Base-by-base conservation (phyloP, 2,888 invertebrate species). In the Tenthredo livida region DNA sequence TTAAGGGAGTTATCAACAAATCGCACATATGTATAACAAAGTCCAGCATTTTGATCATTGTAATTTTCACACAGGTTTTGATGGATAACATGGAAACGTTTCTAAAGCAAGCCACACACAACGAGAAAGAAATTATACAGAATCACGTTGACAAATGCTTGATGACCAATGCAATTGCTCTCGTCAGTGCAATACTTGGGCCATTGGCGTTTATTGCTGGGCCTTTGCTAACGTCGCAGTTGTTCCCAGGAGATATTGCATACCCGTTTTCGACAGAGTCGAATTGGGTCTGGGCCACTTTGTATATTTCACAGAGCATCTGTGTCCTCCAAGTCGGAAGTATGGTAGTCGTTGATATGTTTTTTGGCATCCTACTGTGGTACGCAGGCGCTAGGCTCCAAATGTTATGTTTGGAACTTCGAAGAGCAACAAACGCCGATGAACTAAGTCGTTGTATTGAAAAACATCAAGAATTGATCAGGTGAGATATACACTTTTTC, bases 251-350 rank as follows among this genome's bases (percentile, higher is more conserved):
- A n/a, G 47, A 72, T 2, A 78, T 78, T 1, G 54, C 50, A 15
- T 87, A 86, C 72, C 87, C 89, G 6, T 90, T 90, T 85, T 4
- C 87, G 10, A 85, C 86, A 12, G 78, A 88, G 0, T 65, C 85
- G 25, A 78, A 78, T 83, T 87, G 87, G 15, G 37, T 86, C 0
- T 78, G 43, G 25, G 86, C 84, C 43, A 25, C 88, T 0, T 85
- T 88, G n/a, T 90, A 89, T 75, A 1, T 88, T 1, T 89, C 90
- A 85, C 90, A 90, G 84, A 87, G 88, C 9, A 37, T 89, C 0
- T 86, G 75, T 12, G 88, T 88, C 5, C 25, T 89, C 37, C 90
- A 89, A 61, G 87, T 87, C 33, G 78, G 87, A 3, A 86, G 88
- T 10, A 29, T 29, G 29, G 29, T 29, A 2, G 29, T 29, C 2